Conservation (phyloP, 2,888 invertebrate genomes). For the Orthonychiurus folsomi region DNA sequence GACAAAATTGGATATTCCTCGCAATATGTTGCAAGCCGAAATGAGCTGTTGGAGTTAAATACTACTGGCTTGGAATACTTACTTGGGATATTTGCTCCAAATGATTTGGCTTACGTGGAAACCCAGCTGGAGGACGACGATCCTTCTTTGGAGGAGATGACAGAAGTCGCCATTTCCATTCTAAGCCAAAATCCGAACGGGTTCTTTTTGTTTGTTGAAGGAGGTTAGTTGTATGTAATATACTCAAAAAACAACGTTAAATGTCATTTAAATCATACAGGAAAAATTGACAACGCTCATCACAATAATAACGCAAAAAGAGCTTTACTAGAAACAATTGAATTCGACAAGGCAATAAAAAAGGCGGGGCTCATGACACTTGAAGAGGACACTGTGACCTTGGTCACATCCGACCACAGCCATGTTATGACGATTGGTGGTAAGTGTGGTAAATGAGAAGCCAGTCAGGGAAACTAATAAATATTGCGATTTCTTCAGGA, state of each 20-base stretch:
- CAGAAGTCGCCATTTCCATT: slow-evolving; percentile 61
- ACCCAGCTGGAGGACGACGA: slow-evolving; percentile 42
- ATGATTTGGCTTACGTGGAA: slow-evolving; percentile 26
- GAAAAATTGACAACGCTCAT: slow-evolving; percentile 61
- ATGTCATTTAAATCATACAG: too few relatives aligned
- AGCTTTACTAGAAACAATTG: slow-evolving; percentile 68
- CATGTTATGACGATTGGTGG: slow-evolving; percentile 69
- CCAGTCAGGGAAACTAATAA: neutral
- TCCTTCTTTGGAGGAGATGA: slow-evolving; percentile 71
- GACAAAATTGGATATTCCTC: slow-evolving; percentile 41
- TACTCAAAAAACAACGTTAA: too few relatives aligned
- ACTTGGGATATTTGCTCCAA: slow-evolving; percentile 49
- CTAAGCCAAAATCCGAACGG: slow-evolving; percentile 57
- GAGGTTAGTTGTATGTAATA: slow-evolving; percentile 47
- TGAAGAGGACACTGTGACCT: slow-evolving; percentile 63
- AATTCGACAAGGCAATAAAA: slow-evolving; percentile 61
- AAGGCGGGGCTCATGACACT: slow-evolving; percentile 54
- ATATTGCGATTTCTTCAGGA: slow-evolving; percentile 55
- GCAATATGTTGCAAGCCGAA: slow-evolving; percentile 52
- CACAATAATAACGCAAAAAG: slow-evolving; percentile 57
- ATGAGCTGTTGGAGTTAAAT: slow-evolving; percentile 50
- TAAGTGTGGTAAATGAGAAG: neutral
- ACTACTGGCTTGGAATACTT: slow-evolving; percentile 54
- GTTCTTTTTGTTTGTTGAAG: slow-evolving; percentile 68
- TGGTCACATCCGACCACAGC: slow-evolving; percentile 69